Evolutionary conservation across 2,113 vertebrate species (phyloP).

Genomic region (Alligator sinensis): DNA sequence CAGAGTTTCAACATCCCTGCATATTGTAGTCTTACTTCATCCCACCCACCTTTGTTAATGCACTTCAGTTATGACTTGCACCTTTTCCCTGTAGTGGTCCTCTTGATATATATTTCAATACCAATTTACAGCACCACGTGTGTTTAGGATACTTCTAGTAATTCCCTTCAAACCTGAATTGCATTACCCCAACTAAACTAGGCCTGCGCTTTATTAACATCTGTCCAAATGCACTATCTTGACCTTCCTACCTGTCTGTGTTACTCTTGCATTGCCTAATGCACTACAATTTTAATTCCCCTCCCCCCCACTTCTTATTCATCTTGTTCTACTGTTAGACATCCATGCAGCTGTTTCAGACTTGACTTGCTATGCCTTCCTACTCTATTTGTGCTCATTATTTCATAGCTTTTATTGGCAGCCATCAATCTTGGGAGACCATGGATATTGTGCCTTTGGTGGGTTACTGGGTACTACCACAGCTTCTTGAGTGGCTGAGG

Average conservation of each 20-base stretch:
- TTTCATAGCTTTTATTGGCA: neutral
- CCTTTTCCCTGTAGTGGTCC: too few species aligned
- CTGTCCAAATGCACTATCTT: neutral
- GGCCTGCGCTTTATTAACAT: neutral
- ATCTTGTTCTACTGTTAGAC: neutral
- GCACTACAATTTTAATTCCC: neutral
- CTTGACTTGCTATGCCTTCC: neutral
- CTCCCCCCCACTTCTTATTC: neutral
- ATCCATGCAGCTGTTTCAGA: neutral
- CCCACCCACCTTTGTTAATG: rapidly evolving
- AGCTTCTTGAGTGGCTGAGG: too few species aligned
- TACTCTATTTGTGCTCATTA: neutral
- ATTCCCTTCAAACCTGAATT: slow-evolving; percentile 16
- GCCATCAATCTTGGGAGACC: neutral
- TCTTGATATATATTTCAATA: too few species aligned
- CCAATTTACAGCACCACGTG: too few species aligned
- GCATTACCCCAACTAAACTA: slow-evolving; percentile 7
- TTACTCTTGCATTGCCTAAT: neutral
- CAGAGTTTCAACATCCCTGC: neutral
- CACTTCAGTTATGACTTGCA: rapidly evolving
- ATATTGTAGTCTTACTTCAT: neutral
- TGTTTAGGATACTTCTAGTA: too few species aligned
- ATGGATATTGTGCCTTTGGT: too few species aligned
- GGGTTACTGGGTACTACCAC: too few species aligned
- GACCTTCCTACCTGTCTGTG: neutral